A percentile compares a stretch with the other conserved stretches of the same genome.
Evolutionary conservation across 2,888 invertebrate species (phyloP).

Genomic region (Phyllotreta striolata): DNA sequence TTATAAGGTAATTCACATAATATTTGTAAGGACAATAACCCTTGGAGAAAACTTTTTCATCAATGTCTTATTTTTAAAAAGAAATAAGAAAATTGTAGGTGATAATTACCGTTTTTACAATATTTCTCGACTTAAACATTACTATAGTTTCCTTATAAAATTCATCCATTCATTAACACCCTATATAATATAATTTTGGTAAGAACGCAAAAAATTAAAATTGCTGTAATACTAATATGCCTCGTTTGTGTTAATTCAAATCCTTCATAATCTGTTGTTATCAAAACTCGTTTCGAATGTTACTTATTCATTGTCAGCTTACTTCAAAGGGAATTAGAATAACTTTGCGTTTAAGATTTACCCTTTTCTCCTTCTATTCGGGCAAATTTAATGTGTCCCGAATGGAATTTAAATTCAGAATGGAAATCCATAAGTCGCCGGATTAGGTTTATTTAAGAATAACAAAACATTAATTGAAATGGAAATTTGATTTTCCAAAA

Average conservation of each 20-base stretch:
- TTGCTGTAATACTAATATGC: background rate
- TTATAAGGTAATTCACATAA: conserved; percentile 32
- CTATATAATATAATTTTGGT: conserved; percentile 10
- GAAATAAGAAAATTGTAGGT: too few relatives aligned
- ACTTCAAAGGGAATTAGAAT: conserved; percentile 55
- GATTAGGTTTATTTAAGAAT: conserved; percentile 43
- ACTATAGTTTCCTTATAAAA: too few relatives aligned
- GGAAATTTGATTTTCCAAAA: conserved; percentile 29
- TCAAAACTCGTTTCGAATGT: conserved; percentile 56
- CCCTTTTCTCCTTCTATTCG: conserved; percentile 41
- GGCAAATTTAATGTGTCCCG: conserved; percentile 47
- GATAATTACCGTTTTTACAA: too few relatives aligned
- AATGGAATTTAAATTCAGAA: conserved; percentile 46
- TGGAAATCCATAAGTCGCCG: conserved; percentile 42
- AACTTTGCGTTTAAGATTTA: conserved; percentile 49
- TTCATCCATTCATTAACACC: background rate
- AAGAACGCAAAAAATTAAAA: too few relatives aligned
- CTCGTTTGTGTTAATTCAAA: conserved; percentile 23
- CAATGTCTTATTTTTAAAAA: too few relatives aligned
- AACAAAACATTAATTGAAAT: conserved; percentile 40
- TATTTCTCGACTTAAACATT: too few relatives aligned
- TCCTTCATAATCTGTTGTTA: conserved; percentile 45
- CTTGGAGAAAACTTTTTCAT: too few relatives aligned
- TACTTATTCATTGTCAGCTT: conserved; percentile 57
- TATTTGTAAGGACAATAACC: too few relatives aligned